Evolutionary conservation across 1,140 invertebrate genomes (phyloP).

Genomic region (honey bee (Apis mellifera)): Amel_HAv3.1 CM009935.2:2437501-2438000

Average conservation of each 20-base stretch:
- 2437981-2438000: too few relatives aligned
- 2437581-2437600: neutral
- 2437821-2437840: slow-evolving; percentile 9
- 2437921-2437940: neutral
- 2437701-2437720: slow-evolving; percentile 3
- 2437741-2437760: slow-evolving; percentile 10
- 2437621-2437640: slow-evolving; percentile 17
- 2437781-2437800: neutral
- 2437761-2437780: neutral
- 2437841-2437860: neutral
- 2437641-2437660: slow-evolving; percentile 24
- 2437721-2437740: slow-evolving; percentile 4
- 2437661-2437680: slow-evolving; percentile 5
- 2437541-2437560: too few relatives aligned
- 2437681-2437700: neutral
- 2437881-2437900: neutral
- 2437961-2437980: neutral
- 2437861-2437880: neutral
- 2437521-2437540: neutral
- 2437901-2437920: neutral
- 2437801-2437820: neutral
- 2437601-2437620: neutral
- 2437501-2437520: neutral
- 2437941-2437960: too few relatives aligned
- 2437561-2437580: neutral